Evolutionary conservation across 2,888 invertebrate genomes (phyloP).

Genomic region (Amphimallon solstitiale): DNA sequence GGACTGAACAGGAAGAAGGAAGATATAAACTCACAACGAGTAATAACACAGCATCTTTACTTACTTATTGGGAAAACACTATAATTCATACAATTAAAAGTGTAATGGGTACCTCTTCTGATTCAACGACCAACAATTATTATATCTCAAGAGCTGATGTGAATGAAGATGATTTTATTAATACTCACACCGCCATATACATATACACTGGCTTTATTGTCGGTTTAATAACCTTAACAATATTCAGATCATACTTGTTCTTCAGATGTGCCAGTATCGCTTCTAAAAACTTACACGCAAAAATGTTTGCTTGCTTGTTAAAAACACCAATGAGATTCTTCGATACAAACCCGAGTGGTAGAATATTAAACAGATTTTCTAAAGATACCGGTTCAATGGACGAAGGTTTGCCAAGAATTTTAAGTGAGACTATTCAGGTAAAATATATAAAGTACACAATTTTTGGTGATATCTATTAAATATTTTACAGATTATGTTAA

Average conservation of each 20-base stretch:
- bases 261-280: constrained; percentile 82
- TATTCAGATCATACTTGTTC: constrained; percentile 74
- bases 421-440: constrained; percentile 67
- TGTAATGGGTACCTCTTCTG: constrained; percentile 22
- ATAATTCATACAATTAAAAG: constrained; percentile 6
- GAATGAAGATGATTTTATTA: constrained; percentile 20
- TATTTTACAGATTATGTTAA: constrained; percentile 63
- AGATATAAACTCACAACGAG: background rate
- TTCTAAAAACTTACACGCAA: constrained; percentile 80
- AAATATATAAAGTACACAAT: constrained; percentile 66
- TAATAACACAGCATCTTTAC: background rate
- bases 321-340: constrained; percentile 86
- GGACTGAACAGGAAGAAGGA: constrained; percentile 56
- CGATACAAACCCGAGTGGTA: constrained; percentile 84
- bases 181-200: constrained; percentile 54
- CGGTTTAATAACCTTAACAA: constrained; percentile 60
- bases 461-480: constrained; percentile 76
- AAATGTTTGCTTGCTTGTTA: constrained; percentile 83
- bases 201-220: constrained; percentile 59
- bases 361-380: constrained; percentile 79
- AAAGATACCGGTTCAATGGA: constrained; percentile 82
- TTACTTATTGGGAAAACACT: constrained; percentile 12
- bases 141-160: background rate
- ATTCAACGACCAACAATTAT: background rate
- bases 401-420: constrained; percentile 71